Conservation (phyloP, 2,888 invertebrate species). For the Priocnemis perturbator region DNA sequence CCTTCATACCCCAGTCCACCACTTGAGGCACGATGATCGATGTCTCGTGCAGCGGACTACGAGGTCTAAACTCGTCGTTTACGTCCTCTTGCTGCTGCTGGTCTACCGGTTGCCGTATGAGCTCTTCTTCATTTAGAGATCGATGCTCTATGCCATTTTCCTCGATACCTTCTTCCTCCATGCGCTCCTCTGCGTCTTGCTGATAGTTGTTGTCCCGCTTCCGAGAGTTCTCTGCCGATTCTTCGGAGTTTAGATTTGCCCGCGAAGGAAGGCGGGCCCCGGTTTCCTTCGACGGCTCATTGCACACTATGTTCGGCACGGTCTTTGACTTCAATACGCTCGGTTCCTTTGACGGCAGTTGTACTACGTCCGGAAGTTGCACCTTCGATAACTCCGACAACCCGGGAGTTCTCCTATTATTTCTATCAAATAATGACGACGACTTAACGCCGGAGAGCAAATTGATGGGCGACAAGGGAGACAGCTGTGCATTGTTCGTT, state of each 20-base stretch:
- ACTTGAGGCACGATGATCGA: slow-evolving; percentile 80
- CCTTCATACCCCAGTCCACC: slow-evolving; percentile 78
- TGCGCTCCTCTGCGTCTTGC: too few relatives aligned
- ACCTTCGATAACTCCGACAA: slow-evolving; percentile 50
- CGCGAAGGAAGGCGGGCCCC: too few relatives aligned
- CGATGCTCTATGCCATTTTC: too few relatives aligned
- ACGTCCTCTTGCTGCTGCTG: slow-evolving; percentile 25
- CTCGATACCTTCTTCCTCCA: too few relatives aligned
- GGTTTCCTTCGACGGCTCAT: slow-evolving; percentile 30
- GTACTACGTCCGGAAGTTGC: slow-evolving; percentile 68
- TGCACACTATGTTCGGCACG: slow-evolving; percentile 63
- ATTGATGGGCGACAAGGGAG: slow-evolving; percentile 70
- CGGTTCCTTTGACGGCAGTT: slow-evolving; percentile 59
- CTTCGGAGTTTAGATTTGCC: too few relatives aligned
- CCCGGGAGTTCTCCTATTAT: slow-evolving; percentile 14
- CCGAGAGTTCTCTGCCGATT: too few relatives aligned
- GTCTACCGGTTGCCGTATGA: not conserved
- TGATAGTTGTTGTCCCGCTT: too few relatives aligned
- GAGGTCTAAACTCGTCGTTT: slow-evolving; percentile 70
- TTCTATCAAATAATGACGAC: slow-evolving; percentile 30
- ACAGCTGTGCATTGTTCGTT: slow-evolving; percentile 52
- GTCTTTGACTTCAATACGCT: slow-evolving; percentile 69
- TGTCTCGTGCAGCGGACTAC: slow-evolving; percentile 81
- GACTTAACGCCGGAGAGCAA: slow-evolving; percentile 34
- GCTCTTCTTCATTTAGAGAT: not conserved